phyloP scores from a whole-genome alignment of 1,140 invertebrate species.

The Brachionus rotundiformis region DNA sequence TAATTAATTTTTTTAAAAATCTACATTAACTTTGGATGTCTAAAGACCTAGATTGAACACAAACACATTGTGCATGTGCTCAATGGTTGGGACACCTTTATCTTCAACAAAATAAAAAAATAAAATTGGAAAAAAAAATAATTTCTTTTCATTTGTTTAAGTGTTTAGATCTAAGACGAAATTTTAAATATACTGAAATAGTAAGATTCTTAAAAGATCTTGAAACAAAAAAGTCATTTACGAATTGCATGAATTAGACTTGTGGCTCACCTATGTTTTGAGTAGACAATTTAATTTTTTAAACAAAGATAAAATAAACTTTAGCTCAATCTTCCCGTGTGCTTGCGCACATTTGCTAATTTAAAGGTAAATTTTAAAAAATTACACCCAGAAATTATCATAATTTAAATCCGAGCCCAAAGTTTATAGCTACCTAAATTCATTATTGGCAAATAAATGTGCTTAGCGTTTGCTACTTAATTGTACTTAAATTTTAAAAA shows the following conservation, averaged over 20 bases:
- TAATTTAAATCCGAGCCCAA: slow-evolving; percentile 1
- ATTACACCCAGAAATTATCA: slow-evolving; percentile 1
- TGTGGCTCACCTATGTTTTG: not conserved
- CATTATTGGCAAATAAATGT: not conserved
- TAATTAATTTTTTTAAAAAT: not conserved
- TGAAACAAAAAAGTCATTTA: not conserved
- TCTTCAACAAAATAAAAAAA: not conserved
- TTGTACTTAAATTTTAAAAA: slow-evolving; percentile 1
- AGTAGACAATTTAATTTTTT: not conserved
- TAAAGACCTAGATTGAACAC: not conserved
- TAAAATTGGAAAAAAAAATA: not conserved
- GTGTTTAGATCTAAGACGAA: no score
- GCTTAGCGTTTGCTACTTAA: not conserved
- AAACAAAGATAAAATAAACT: not conserved
- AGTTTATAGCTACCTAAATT: not conserved
- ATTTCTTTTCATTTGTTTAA: no score
- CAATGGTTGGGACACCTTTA: not conserved
- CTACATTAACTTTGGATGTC: not conserved
- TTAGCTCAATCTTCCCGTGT: not conserved
- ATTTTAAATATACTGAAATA: no score
- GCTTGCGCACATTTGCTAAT: not conserved
- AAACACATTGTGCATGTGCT: not conserved
- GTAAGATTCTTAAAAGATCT: not conserved
- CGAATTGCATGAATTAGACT: not conserved
- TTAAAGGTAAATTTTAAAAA: not conserved